phyloP scores from a whole-genome alignment of 2,888 invertebrate species.

The Diachrysia chrysitis region DNA sequence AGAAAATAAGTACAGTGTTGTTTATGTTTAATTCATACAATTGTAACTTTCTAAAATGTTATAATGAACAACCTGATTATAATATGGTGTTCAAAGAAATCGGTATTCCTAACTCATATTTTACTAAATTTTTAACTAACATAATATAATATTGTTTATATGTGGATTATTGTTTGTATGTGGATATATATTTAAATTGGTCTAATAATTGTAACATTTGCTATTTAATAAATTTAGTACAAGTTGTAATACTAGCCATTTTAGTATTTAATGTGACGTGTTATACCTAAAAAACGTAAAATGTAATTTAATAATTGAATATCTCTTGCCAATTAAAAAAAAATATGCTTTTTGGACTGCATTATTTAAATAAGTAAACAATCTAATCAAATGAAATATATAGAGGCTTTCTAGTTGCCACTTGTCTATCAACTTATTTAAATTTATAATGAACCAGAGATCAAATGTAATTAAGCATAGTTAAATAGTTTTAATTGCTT shows the following conservation, averaged over 20 bases:
- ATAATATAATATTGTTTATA: neutral
- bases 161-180: neutral
- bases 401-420: conserved; percentile 61
- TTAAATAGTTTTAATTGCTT: neutral
- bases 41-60: too few relatives aligned
- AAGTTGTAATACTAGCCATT: conserved; percentile 24
- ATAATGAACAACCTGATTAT: too few relatives aligned
- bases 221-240: conserved; percentile 24
- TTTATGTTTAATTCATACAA: too few relatives aligned
- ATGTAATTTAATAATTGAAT: conserved; percentile 23
- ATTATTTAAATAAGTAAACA: neutral
- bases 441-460: conserved; percentile 44
- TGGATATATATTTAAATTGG: conserved; percentile 11
- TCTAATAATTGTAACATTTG: conserved; percentile 12
- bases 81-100: too few relatives aligned
- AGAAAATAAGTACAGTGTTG: neutral
- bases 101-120: too few relatives aligned
- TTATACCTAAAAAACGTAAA: conserved; percentile 19
- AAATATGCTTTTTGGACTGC: neutral
- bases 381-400: conserved; percentile 46
- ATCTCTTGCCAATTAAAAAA: conserved; percentile 31
- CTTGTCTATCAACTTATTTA: conserved; percentile 33
- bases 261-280: conserved; percentile 27
- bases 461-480: conserved; percentile 69
- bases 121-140: neutral